A percentile compares a stretch with the other conserved stretches of the same genome.
These are phyloP conservation scores for Trogon melanurus DNA, from an alignment of 2,113 vertebrate genomes.

Conservation along the genomic window DNA sequence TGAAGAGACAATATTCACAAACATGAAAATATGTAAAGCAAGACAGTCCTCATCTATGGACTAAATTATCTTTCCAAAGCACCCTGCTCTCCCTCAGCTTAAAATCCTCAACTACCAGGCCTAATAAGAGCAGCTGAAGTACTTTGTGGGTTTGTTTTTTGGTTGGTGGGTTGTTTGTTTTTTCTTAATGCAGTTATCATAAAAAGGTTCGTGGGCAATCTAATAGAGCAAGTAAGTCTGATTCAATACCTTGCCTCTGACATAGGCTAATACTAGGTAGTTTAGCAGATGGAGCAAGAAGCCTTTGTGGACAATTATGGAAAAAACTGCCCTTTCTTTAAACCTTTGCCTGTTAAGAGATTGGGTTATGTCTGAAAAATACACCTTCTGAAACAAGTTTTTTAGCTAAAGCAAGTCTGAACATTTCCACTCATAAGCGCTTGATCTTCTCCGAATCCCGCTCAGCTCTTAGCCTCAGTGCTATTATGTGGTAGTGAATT, in stretches of 20 bases:
- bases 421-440: conserved; percentile 39
- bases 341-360: not conserved
- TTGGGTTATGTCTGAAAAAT: conserved; percentile 7
- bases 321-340: not conserved
- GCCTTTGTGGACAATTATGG: not conserved
- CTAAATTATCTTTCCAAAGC: not conserved
- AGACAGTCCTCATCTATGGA: not conserved
- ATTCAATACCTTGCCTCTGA: not conserved
- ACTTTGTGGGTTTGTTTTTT: not conserved
- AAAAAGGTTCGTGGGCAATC: not conserved
- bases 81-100: not conserved
- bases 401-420: conserved; percentile 54
- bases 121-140: not conserved
- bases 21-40: not conserved
- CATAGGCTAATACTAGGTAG: not conserved
- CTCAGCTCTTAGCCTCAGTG: conserved; percentile 37
- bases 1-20: not conserved
- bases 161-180: not conserved
- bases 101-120: not conserved
- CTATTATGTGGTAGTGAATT: conserved; percentile 68
- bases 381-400: conserved; percentile 7
- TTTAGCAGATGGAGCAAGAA: conserved; percentile 8
- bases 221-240: not conserved
- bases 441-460: conserved; percentile 52
- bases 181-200: not conserved